phyloP scores from a whole-genome alignment of 2,888 invertebrate species.

The Caenorhabditis afra region DNA sequence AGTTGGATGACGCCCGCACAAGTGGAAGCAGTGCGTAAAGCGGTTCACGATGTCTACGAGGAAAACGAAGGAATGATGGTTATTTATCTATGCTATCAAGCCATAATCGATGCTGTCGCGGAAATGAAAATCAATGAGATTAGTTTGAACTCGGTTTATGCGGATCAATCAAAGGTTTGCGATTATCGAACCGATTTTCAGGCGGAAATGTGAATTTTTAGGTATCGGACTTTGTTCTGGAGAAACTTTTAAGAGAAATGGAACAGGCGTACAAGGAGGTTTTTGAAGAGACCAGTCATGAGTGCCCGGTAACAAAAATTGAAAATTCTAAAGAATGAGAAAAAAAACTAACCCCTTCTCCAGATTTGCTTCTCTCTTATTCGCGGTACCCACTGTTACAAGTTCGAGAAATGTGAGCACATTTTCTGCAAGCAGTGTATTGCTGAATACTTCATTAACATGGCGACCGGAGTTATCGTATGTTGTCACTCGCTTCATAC shows the following conservation, averaged over 20 bases:
- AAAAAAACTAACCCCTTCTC: neutral
- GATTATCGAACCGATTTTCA: too few relatives aligned
- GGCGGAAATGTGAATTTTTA: too few relatives aligned
- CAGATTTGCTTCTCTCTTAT: constrained; percentile 83
- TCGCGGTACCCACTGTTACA: constrained; percentile 82
- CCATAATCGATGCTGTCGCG: constrained; percentile 15
- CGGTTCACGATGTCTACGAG: neutral
- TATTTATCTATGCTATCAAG: constrained; percentile 33
- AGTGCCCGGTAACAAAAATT: constrained; percentile 48
- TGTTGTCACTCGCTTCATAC: neutral
- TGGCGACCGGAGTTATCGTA: constrained; percentile 7
- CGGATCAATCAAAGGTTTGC: too few relatives aligned
- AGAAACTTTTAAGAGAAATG: neutral
- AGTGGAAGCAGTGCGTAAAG: neutral
- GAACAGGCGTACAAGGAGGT: neutral
- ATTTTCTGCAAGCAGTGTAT: constrained; percentile 85
- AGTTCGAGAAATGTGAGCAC: constrained; percentile 84
- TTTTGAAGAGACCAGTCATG: neutral
- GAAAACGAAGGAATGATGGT: constrained; percentile 31
- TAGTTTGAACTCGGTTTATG: neutral
- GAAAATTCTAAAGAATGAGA: neutral
- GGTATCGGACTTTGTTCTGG: neutral
- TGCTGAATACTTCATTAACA: constrained; percentile 82
- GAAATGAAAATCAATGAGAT: neutral
- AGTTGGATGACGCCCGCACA: constrained; percentile 13